phyloP scores from a whole-genome alignment of 53 echinoderm and acorn worm species.

The Patiria pectinifera region DNA sequence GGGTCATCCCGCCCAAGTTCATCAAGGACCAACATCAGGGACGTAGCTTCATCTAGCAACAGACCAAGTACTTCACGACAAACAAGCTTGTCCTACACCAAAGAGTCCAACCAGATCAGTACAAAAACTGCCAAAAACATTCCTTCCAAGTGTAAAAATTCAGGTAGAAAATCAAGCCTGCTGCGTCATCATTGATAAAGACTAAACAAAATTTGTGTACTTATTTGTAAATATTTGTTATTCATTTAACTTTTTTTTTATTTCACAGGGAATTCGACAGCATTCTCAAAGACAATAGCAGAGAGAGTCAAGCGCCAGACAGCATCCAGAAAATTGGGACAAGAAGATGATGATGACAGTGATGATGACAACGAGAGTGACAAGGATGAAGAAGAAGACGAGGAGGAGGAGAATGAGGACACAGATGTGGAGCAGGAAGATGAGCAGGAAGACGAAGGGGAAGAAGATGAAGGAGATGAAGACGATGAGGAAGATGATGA shows the following conservation, averaged over 20 bases:
- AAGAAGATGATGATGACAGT: conserved; percentile 39
- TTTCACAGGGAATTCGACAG: conserved; percentile 46
- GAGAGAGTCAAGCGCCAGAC: conserved; percentile 51
- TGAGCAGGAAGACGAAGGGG: conserved; percentile 57
- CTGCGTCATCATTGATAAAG: not conserved
- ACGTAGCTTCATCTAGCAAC: not conserved
- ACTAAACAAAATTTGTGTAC: not conserved
- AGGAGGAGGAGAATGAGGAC: conserved; percentile 60
- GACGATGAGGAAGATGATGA: conserved; percentile 58
- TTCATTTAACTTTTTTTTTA: not conserved
- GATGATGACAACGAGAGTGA: conserved; percentile 64
- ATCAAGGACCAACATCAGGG: conserved; percentile 7
- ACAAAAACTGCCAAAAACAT: conserved; percentile 58
- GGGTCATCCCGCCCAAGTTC: conserved; percentile 37
- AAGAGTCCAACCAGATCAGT: conserved; percentile 49
- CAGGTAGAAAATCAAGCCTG: conserved; percentile 7
- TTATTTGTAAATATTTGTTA: not conserved
- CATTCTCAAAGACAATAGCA: conserved; percentile 49
- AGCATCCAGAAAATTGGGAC: not conserved
- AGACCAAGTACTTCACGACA: conserved; percentile 52
- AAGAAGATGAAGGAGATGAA: conserved; percentile 59
- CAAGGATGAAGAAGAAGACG: conserved; percentile 45
- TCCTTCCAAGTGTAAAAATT: conserved; percentile 46
- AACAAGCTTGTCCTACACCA: conserved; percentile 12
- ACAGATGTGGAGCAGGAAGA: conserved; percentile 40